These are phyloP conservation scores for Cuniculus paca DNA, from an alignment of 2,797 vertebrate genomes.

Conservation along the genomic window DNA sequence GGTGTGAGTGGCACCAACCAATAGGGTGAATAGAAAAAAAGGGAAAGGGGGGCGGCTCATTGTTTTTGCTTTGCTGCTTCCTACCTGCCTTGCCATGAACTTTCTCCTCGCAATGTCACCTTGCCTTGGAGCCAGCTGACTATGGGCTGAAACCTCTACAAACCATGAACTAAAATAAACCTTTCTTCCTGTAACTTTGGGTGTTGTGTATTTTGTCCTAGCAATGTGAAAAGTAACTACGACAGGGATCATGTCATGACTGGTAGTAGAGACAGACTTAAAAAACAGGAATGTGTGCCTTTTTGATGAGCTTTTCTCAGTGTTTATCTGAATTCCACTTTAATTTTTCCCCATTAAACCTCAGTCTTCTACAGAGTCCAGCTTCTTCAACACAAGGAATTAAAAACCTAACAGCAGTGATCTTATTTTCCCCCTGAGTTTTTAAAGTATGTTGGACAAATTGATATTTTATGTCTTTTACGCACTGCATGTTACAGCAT, in stretches of 20 bases:
- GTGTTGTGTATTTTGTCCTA: not conserved
- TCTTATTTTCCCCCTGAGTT: not conserved
- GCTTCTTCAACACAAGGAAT: not conserved
- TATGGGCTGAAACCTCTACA: not conserved
- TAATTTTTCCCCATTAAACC: not conserved
- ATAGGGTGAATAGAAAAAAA: not conserved
- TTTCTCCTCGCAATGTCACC: not conserved
- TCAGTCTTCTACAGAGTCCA: not conserved
- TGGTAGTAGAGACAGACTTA: not conserved
- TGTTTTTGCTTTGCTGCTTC: not conserved
- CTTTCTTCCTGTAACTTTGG: not conserved
- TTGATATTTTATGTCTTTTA: conserved; percentile 13
- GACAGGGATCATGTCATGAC: not conserved
- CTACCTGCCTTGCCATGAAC: not conserved
- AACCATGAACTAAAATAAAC: not conserved
- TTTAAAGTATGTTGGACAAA: not conserved
- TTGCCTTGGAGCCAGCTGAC: not conserved
- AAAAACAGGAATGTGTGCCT: not conserved
- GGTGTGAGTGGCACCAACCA: not conserved
- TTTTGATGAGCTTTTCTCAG: not conserved
- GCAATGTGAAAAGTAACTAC: not conserved
- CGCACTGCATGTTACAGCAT: not conserved
- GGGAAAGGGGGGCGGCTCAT: not conserved
- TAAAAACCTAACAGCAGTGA: not conserved
- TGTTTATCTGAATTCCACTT: not conserved